Base-by-base conservation (phyloP, 64 coral and sea anemone species). In the Hydrozoanthus tunicans region DNA sequence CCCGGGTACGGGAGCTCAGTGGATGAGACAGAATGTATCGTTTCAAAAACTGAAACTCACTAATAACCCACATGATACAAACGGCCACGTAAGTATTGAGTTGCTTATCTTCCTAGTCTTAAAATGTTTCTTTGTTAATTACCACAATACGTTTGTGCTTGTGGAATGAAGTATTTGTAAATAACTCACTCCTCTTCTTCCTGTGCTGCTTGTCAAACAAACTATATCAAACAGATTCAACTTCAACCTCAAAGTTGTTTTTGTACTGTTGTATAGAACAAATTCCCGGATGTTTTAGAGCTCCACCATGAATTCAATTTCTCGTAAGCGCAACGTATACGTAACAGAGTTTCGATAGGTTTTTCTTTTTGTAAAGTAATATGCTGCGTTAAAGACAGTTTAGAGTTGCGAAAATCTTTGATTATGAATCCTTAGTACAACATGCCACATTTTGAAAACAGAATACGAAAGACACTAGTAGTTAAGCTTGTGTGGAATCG, bases 11-110 rank as follows among this genome's bases (percentile, higher is more conserved):
- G 97, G 97, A 3, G 92, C 97, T 51, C 97, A 99, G 63, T 99
- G 97, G 97, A 99, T 99, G 97, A 82, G 97, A 61, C 97, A 99
- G 60, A 93, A 96, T 51, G 90, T 99, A 1, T 99, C 97, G 4
- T 99, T 99, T 77, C 97, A 99, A 81, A 99, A 99, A 67, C 80
- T 99, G 11, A 99, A 99, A 53, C 83, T 99, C 9, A 99, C 97
- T 4, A 99, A 99, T 64, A 99, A 95, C 15, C 92, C 92, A 13
- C 93, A 93, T 58, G 97, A 99, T 64, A 94, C 95, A 64, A 69
- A 85, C 56, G 97, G 97, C 24, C 97, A 99, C 17, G 97, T 99
- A 92, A 92, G 97, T 95, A 82, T 20, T 11, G 3, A 15, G 4
- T 71, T 86, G 3, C 17, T 60, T 8, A n/a, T 5, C 20, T 57